Evolutionary conservation across 2,888 invertebrate genomes (phyloP).

Genomic region (Cerceris ruficornis): DNA sequence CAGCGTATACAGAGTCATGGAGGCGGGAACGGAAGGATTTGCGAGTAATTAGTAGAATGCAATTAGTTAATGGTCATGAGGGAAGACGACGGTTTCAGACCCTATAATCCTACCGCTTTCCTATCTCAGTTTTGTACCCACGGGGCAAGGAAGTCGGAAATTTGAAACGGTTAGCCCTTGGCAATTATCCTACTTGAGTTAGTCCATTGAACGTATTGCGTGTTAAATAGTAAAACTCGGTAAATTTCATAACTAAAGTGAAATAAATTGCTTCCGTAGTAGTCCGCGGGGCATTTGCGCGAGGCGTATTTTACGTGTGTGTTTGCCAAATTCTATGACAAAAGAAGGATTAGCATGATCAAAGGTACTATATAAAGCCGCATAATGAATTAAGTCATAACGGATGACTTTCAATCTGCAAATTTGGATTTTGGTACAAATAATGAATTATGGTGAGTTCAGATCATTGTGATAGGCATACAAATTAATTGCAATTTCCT

Average conservation of each 20-base stretch:
- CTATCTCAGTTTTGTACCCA: constrained; percentile 39
- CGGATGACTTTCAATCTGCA: no score
- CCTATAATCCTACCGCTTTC: constrained; percentile 56
- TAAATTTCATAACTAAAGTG: not conserved
- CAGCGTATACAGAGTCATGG: constrained; percentile 55
- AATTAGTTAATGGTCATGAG: constrained; percentile 72
- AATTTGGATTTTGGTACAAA: no score
- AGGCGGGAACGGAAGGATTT: constrained; percentile 65
- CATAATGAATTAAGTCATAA: no score
- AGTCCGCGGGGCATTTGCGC: no score
- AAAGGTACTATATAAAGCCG: no score
- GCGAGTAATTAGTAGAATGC: constrained; percentile 69
- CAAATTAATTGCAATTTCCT: no score
- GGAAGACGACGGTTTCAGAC: constrained; percentile 56
- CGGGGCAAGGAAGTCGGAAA: constrained; percentile 39
- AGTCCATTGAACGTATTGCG: not conserved
- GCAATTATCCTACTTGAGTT: constrained; percentile 32
- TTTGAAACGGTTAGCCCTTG: constrained; percentile 32
- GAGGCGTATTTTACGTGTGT: no score
- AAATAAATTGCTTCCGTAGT: no score
- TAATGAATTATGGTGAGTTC: no score
- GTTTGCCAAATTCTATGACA: no score
- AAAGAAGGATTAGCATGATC: no score
- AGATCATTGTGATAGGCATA: no score
- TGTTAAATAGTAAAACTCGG: not conserved